Evolutionary conservation across 2,113 vertebrate genomes (phyloP), one percentile per base, ranked within the genome.

Genomic region (Perccottus glenii): DNA sequence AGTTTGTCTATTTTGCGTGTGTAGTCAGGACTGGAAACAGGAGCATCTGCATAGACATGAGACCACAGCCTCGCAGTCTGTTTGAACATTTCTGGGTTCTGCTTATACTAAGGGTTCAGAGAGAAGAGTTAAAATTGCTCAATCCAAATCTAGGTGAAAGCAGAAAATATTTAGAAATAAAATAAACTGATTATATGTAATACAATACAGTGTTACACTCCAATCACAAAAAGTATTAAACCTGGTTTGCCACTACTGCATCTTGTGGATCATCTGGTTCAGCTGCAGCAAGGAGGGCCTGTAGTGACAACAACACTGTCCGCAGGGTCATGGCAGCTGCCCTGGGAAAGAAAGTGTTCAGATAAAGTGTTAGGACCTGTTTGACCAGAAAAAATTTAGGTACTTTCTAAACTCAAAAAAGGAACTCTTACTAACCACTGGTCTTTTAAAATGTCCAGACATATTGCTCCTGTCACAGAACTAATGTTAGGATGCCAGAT

Each of bases 401-500:
- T 11, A 11, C n/a, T 27, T 27, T 27, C 5, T n/a, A 16, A 58
- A 42, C 9, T 11, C 2, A 16, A 58, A 11, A n/a, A 27, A 4
- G 9, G 3, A 5, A 15, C 8, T 55, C 15, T 70, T 15, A 88
- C 95, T 96, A 93, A 99, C 98, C 98, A 99, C 82, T 99, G 98
- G 93, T 99, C 98, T 94, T 99, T 99, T 90, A 99, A 93, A 90
- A 99, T 99, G 90, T 99, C 98, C 94, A 99, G 93, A 93, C 97
- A 99, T 92, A 99, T 99, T 43, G 98, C 98, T 77, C 98, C 98
- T 19, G 98, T 99, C 91, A 99, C 97, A 61, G 98, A 99, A 93
- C 97, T 99, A 93, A 99, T 99, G 87, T 99, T 99, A 89, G 98
- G 97, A 91, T 99, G 98, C 98, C 98, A 99, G 92, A 99, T 99